Evolutionary conservation across 2,888 invertebrate species (phyloP).

Genomic region (Polydrusus tereticollis): DNA sequence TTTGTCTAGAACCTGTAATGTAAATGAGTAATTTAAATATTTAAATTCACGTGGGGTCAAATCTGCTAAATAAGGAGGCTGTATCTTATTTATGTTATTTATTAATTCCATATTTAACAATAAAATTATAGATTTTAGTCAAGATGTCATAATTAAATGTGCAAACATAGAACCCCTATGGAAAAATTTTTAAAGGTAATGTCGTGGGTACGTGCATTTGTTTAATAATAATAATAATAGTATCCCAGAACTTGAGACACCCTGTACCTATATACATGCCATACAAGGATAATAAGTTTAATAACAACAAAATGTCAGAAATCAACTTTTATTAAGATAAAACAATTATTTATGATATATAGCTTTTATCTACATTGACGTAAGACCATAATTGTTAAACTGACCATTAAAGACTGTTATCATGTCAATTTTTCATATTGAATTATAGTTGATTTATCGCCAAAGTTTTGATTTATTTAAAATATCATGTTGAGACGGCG

Average conservation of each 20-base stretch:
- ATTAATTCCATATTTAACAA: background rate
- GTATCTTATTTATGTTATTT: background rate
- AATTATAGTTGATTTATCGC: slow-evolving; percentile 22
- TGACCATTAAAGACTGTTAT: slow-evolving; percentile 10
- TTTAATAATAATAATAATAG: too few species aligned
- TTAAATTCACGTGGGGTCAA: background rate
- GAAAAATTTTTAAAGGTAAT: too few species aligned
- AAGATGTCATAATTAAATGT: too few species aligned
- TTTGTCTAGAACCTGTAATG: background rate
- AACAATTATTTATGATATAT: slow-evolving; percentile 11
- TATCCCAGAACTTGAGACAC: background rate
- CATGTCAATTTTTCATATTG: slow-evolving; percentile 10
- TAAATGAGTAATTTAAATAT: background rate
- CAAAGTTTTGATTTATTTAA: slow-evolving; percentile 17
- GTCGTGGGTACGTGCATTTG: too few species aligned
- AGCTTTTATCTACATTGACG: slow-evolving; percentile 10
- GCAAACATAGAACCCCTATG: too few species aligned
- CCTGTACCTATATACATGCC: background rate
- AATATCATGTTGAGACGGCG: slow-evolving; percentile 33
- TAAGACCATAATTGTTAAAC: slow-evolving; percentile 3
- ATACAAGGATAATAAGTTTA: background rate
- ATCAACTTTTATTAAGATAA: background rate
- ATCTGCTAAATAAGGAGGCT: background rate
- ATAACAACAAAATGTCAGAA: slow-evolving; percentile 1
- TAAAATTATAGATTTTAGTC: too few species aligned